A percentile compares a stretch with the other conserved stretches of the same genome.
These are phyloP conservation scores for Pachyseris speciosa DNA, from an alignment of 64 coral and sea anemone genomes.

Conservation along the genomic window DNA sequence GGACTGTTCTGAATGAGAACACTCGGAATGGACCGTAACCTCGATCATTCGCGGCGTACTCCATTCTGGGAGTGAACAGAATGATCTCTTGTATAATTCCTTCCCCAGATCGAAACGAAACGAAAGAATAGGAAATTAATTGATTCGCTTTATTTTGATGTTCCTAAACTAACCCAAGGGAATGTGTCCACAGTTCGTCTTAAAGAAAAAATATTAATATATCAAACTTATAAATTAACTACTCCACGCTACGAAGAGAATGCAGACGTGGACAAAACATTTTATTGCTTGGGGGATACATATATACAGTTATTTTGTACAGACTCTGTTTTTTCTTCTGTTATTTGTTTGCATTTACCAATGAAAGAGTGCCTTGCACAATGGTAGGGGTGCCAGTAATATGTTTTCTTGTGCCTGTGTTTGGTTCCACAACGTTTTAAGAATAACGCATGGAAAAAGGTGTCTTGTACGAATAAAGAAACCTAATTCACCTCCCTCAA, in stretches of 20 bases:
- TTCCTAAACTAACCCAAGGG: not conserved
- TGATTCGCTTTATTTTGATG: not conserved
- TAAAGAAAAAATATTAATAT: constrained; percentile 4
- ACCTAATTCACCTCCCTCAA: too few species aligned
- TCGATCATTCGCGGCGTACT: too few species aligned
- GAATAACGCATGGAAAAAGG: too few species aligned
- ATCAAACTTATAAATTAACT: not conserved
- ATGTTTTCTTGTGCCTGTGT: too few species aligned
- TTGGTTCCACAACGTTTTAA: too few species aligned
- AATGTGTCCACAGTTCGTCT: not conserved
- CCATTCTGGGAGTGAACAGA: too few species aligned
- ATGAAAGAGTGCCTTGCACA: constrained; percentile 3
- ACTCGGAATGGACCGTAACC: too few species aligned
- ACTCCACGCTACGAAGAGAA: not conserved
- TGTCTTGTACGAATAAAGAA: too few species aligned
- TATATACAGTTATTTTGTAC: not conserved
- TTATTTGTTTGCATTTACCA: not conserved
- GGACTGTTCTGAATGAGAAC: too few species aligned
- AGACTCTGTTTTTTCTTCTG: not conserved
- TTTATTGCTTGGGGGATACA: not conserved
- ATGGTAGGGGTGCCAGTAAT: not conserved
- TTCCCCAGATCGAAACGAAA: too few species aligned
- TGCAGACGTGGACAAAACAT: not conserved
- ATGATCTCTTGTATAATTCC: too few species aligned
- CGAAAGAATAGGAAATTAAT: too few species aligned